These are phyloP conservation scores for Arbacia lixula DNA, from an alignment of 53 echinoderm and acorn worm species.

Conservation along the genomic window DNA sequence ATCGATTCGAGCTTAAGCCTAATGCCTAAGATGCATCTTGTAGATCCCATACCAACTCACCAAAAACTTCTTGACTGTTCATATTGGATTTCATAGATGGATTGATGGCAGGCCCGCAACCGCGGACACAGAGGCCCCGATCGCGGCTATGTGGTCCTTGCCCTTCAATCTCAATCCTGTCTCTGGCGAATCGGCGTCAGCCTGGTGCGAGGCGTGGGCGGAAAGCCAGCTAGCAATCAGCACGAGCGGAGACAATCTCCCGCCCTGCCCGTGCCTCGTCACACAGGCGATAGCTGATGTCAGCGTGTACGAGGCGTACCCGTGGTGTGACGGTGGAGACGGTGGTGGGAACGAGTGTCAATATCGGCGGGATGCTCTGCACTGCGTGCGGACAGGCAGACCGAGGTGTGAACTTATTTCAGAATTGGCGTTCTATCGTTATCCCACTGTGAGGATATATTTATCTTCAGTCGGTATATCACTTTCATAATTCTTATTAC, in stretches of 20 bases:
- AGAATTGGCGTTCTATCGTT: no score
- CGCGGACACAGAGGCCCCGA: slow-evolving; percentile 30
- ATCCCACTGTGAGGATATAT: no score
- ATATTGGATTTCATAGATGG: no score
- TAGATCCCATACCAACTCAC: no score
- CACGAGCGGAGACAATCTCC: slow-evolving; percentile 51
- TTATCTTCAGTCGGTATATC: no score
- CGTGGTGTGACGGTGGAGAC: slow-evolving; percentile 61
- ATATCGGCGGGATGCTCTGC: slow-evolving; percentile 58
- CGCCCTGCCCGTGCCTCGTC: slow-evolving; percentile 79
- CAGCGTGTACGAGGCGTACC: slow-evolving; percentile 68
- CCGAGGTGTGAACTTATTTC: slow-evolving; percentile 80
- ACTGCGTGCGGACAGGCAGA: slow-evolving; percentile 80
- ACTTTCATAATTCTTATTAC: no score
- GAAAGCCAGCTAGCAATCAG: slow-evolving; percentile 13
- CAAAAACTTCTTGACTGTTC: no score
- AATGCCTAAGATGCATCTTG: no score
- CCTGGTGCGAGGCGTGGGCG: slow-evolving; percentile 77
- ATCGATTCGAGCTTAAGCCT: no score
- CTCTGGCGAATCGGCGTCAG: neutral
- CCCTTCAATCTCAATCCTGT: slow-evolving; percentile 86
- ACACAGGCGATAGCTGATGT: slow-evolving; percentile 76
- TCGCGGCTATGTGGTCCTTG: slow-evolving; percentile 83
- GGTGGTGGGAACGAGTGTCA: slow-evolving; percentile 45
- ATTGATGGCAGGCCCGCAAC: neutral